These are phyloP conservation scores for Apamea epomidion DNA, from an alignment of 2,888 invertebrate genomes.

Conservation along the genomic window DNA sequence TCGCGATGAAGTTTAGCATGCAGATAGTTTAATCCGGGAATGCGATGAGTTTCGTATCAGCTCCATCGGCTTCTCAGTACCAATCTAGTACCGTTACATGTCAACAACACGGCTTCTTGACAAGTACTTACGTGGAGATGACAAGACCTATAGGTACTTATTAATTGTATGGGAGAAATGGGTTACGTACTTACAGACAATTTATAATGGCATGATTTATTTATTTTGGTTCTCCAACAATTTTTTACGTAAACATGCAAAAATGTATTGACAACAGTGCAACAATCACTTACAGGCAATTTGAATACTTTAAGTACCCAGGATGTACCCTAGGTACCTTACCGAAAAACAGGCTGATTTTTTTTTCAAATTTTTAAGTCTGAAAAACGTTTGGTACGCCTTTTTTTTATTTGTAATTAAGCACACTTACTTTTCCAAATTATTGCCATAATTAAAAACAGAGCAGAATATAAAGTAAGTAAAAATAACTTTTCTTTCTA, in stretches of 20 bases:
- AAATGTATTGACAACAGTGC: neutral
- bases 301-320: neutral
- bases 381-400: no score
- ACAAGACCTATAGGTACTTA: slow-evolving; percentile 8
- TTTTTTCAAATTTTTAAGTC: no score
- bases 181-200: neutral
- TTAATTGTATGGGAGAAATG: neutral
- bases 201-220: neutral
- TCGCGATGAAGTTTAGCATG: slow-evolving; percentile 45
- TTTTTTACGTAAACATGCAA: neutral
- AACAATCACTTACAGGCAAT: neutral
- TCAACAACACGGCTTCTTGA: slow-evolving; percentile 33
- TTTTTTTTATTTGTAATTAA: no score
- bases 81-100: slow-evolving; percentile 55
- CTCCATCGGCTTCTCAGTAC: slow-evolving; percentile 51
- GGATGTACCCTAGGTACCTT: no score
- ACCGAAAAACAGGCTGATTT: no score
- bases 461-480: no score
- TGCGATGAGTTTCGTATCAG: slow-evolving; percentile 40
- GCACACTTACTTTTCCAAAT: no score
- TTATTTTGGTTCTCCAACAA: neutral
- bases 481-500: neutral
- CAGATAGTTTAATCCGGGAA: slow-evolving; percentile 32
- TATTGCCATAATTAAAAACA: no score
- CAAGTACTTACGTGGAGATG: slow-evolving; percentile 18